These are phyloP conservation scores for Lasius platythorax DNA, from an alignment of 2,888 invertebrate genomes.

Conservation along the genomic window DNA sequence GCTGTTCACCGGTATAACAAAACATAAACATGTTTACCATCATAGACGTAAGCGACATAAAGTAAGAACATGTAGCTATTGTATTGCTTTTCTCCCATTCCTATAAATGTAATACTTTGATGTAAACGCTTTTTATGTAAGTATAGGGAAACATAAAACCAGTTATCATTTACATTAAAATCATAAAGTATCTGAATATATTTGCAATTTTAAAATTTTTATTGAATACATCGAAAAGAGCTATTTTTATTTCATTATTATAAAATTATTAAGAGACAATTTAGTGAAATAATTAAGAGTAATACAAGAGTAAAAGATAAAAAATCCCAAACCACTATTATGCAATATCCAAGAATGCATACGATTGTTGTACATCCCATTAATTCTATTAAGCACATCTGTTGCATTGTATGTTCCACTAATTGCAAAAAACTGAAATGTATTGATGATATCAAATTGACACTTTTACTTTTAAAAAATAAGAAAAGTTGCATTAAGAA, in stretches of 20 bases:
- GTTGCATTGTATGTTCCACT: conserved; percentile 45
- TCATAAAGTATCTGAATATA: background rate
- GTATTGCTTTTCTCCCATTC: conserved; percentile 44
- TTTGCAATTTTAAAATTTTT: background rate
- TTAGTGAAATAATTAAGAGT: background rate
- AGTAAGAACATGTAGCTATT: conserved; percentile 41
- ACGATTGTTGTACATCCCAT: conserved; percentile 79
- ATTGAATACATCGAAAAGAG: too few species aligned
- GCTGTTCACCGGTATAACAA: conserved; percentile 48
- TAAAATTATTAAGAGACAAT: background rate
- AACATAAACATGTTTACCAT: conserved; percentile 38
- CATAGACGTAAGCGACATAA: conserved; percentile 39
- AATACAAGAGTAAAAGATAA: background rate
- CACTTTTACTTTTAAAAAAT: background rate
- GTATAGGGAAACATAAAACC: too few species aligned
- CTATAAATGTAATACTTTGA: conserved; percentile 22
- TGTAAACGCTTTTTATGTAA: background rate
- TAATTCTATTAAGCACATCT: conserved; percentile 54
- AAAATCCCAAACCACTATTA: conserved; percentile 74
- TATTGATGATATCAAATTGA: background rate
- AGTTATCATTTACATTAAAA: background rate
- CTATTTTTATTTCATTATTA: background rate
- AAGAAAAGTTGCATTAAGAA: background rate
- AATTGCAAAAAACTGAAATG: conserved; percentile 46
- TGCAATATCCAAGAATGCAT: conserved; percentile 79